Base-by-base conservation (phyloP, 2,113 vertebrate genomes). In the Edolisoma coerulescens region DNA sequence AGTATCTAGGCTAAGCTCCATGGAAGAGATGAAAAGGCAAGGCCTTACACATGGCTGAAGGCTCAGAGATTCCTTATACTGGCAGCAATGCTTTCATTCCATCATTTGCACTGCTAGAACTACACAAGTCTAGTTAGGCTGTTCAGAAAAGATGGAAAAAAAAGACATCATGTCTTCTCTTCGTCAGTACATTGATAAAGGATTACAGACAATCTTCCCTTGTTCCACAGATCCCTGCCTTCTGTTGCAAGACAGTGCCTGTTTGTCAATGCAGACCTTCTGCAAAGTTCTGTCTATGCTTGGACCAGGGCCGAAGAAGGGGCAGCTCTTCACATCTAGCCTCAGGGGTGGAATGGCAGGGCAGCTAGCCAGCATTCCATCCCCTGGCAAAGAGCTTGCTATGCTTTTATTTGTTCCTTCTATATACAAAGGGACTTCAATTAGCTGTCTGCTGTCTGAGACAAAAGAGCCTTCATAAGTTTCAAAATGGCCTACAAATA, bases 391-490 rank as follows among this genome's bases (percentile, higher is more conserved):
- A 75, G 33, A 77, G n/a, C 23, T 82, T 61, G 30, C 35, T 77
- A 20, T 0, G 1, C 30, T 93, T 93, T 74, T 37, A 63, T 68
- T 93, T 76, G 16, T 77, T 80, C 63, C 82, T 85, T 85, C 87
- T 35, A 2, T n/a, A 30, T 32, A 93, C 60, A 97, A 95, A 93
- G 59, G n/a, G 59, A 69, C 28, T 79, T 90, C 59, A 95, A 95
- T 90, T 90, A 89, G 81, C 68, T 68, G 45, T 47, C 47, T 67
- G 27, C 60, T 39, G 47, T 32, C 59, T 42, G n/a, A 92, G 52
- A 97, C 91, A 97, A 93, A 59, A 76, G 41, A 73, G 87, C 61
- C 85, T 97, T 97, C 92, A 41, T 89, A 57, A 84, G 33, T 77
- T 77, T 73, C 59, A 26, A 80, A 94, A 86, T 3, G 3, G 61